Evolutionary conservation across 2,888 invertebrate species (phyloP).

Genomic region (Camponotus fellah): DNA sequence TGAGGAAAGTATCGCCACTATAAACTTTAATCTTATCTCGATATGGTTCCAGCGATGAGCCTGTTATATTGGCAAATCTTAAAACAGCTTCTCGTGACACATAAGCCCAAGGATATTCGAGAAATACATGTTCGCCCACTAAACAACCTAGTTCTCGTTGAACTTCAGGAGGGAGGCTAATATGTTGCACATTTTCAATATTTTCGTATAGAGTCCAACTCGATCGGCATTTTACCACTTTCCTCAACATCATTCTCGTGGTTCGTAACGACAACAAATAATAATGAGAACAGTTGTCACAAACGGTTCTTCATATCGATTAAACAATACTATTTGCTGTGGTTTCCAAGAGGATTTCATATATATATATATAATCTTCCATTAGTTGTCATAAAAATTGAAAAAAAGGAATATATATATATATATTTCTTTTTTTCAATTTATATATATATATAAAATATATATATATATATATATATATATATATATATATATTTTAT

Average conservation of each 20-base stretch:
- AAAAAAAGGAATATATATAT: too few relatives aligned
- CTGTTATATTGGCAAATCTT: conserved; percentile 59
- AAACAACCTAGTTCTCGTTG: conserved; percentile 78
- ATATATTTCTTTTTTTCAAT: too few relatives aligned
- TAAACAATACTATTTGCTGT: conserved; percentile 60
- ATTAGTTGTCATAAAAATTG: too few relatives aligned
- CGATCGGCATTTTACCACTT: conserved; percentile 66
- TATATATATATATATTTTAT: too few relatives aligned
- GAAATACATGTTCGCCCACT: conserved; percentile 80
- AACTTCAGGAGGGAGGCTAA: conserved; percentile 72
- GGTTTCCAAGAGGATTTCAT: conserved; percentile 13
- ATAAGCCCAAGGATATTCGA: conserved; percentile 83
- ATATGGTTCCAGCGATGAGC: conserved; percentile 72
- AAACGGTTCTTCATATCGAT: conserved; percentile 58
- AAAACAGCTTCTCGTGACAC: conserved; percentile 71
- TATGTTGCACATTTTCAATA: conserved; percentile 76
- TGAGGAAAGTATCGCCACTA: conserved; percentile 83
- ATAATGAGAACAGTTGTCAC: neutral
- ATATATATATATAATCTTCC: too few relatives aligned
- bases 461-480: too few relatives aligned
- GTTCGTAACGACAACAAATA: neutral
- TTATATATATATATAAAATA: too few relatives aligned
- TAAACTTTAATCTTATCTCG: conserved; percentile 71
- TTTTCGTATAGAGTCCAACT: conserved; percentile 79
- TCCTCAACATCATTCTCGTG: conserved; percentile 68